Percentiles rank a stretch among this genome's conserved stretches.
These are phyloP conservation scores for Dorcus parallelipipedus DNA, from an alignment of 2,888 invertebrate genomes.

Conservation along the genomic window DNA sequence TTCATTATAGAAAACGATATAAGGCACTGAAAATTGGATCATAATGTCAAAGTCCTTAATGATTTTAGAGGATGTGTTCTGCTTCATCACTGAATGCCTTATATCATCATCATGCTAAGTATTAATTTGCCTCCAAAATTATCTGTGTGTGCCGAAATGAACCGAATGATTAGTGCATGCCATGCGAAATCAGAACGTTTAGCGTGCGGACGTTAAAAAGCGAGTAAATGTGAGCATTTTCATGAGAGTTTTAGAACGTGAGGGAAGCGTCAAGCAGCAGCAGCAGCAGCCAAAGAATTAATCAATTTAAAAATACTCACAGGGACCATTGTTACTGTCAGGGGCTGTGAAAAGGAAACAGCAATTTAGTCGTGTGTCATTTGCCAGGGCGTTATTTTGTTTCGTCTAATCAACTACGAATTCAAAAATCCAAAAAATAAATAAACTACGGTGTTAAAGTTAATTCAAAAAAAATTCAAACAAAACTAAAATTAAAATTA, in stretches of 20 bases:
- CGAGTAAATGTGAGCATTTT: conserved; percentile 6
- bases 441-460: not conserved
- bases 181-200: conserved; percentile 3
- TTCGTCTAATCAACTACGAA: not conserved
- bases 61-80: too few relatives aligned
- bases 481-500: not conserved
- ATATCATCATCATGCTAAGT: too few relatives aligned
- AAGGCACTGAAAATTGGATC: too few relatives aligned
- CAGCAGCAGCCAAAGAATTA: conserved; percentile 6
- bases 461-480: not conserved
- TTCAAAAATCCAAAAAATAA: not conserved
- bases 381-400: conserved; percentile 1
- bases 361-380: conserved; percentile 21
- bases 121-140: too few relatives aligned
- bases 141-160: not conserved
- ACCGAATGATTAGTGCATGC: not conserved
- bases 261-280: conserved; percentile 3
- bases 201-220: conserved; percentile 11
- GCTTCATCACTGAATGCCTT: too few relatives aligned
- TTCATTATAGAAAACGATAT: too few relatives aligned
- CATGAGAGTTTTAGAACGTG: conserved; percentile 9
- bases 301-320: conserved; percentile 64
- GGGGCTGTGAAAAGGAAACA: conserved; percentile 69
- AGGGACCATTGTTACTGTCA: conserved; percentile 82
- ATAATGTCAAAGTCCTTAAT: too few relatives aligned